Conservation (phyloP, 2,888 invertebrate genomes). For the Globia sparganii region DNA sequence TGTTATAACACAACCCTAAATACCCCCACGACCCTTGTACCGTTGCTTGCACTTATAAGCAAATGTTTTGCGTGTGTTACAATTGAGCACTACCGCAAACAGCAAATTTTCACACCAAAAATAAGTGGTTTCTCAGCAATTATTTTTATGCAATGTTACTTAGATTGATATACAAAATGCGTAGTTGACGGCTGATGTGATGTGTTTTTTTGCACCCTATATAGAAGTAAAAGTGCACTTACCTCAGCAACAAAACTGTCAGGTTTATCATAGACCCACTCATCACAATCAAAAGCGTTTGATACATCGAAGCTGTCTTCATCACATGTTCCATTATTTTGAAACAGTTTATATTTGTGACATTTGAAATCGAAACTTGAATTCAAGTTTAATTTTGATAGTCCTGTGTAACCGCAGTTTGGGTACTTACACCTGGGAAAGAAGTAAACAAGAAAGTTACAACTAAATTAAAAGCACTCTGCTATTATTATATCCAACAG, state of each 20-base stretch:
- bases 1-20: too few relatives aligned
- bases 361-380: conserved; percentile 52
- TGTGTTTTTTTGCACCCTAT: too few relatives aligned
- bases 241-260: conserved; percentile 62
- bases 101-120: too few relatives aligned
- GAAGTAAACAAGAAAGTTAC: background rate
- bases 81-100: too few relatives aligned
- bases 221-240: conserved; percentile 3
- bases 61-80: too few relatives aligned
- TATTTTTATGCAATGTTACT: too few relatives aligned
- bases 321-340: conserved; percentile 32
- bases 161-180: too few relatives aligned
- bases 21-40: too few relatives aligned
- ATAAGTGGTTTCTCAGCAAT: too few relatives aligned
- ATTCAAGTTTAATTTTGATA: conserved; percentile 31
- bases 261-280: conserved; percentile 55
- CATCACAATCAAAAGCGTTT: conserved; percentile 32
- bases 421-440: conserved; percentile 56
- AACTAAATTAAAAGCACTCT: background rate
- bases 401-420: conserved; percentile 28
- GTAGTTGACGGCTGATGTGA: too few relatives aligned
- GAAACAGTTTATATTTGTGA: conserved; percentile 45
- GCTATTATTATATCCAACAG: background rate
- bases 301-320: conserved; percentile 41
- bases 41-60: too few relatives aligned